Conservation (phyloP, 2,797 vertebrate species). For the Danio tinwini region DNA sequence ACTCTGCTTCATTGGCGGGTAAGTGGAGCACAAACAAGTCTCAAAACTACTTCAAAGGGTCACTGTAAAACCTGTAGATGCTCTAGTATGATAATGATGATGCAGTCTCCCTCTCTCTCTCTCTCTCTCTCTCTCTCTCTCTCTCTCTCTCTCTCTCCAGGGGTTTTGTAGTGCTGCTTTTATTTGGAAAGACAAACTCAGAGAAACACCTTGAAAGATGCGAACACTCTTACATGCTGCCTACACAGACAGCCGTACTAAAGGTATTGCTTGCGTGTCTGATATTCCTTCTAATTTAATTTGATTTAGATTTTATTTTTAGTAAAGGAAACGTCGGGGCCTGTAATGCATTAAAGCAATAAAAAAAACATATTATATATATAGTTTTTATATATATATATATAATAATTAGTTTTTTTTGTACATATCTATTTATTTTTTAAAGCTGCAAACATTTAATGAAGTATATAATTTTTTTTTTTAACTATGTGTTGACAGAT, state of each 20-base stretch:
- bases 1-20: constrained; percentile 98
- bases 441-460: no score
- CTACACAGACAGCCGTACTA: constrained; percentile 86
- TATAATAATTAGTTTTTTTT: no score
- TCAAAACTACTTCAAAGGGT: neutral
- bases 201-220: constrained; percentile 96
- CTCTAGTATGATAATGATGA: neutral
- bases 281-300: neutral
- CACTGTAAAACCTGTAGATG: constrained; percentile 9
- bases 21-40: constrained; percentile 69
- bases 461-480: no score
- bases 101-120: neutral
- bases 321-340: no score
- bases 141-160: constrained; percentile 71
- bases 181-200: constrained; percentile 98
- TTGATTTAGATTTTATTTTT: neutral
- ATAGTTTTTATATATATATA: no score
- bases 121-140: no score
- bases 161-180: constrained; percentile 92
- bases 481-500: no score
- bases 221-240: constrained; percentile 93
- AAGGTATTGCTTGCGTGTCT: constrained; percentile 79
- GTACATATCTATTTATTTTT: no score
- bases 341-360: no score
- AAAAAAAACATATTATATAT: no score